Percentiles rank a stretch among this genome's conserved stretches.
These are phyloP conservation scores for Zelostemma sp. DNA, from an alignment of 1,140 invertebrate species.

Conservation along the genomic window DNA sequence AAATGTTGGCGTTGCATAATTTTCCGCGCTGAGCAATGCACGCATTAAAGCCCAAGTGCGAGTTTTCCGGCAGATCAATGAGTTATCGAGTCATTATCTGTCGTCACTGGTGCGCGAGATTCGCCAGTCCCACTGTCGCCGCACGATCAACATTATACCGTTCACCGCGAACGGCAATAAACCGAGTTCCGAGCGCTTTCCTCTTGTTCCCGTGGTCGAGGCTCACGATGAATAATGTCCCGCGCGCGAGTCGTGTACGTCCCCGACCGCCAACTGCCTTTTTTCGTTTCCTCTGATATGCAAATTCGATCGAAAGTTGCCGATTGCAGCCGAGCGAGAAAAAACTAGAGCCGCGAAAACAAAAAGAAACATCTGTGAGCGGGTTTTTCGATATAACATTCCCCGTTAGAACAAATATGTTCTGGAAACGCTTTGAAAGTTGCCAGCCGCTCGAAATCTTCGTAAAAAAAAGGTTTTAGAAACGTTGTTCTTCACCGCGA, in stretches of 20 bases:
- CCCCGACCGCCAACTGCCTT: slow-evolving; percentile 12
- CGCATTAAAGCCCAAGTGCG: slow-evolving; percentile 13
- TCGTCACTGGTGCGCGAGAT: slow-evolving; percentile 4
- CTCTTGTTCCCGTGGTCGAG: slow-evolving; percentile 4
- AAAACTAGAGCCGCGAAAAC: too few species aligned
- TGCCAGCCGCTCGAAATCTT: too few species aligned
- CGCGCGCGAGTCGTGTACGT: slow-evolving; percentile 18
- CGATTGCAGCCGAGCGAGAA: too few species aligned
- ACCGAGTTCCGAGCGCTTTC: slow-evolving; percentile 20
- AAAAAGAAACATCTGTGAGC: too few species aligned
- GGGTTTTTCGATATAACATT: too few species aligned
- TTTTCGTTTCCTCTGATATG: neutral
- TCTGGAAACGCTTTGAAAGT: too few species aligned
- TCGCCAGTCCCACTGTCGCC: slow-evolving; percentile 9
- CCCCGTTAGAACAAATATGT: too few species aligned
- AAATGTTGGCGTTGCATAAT: too few species aligned
- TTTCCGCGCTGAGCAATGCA: slow-evolving; percentile 1
- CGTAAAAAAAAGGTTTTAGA: too few species aligned
- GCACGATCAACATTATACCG: slow-evolving; percentile 16
- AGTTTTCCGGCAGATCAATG: slow-evolving; percentile 31
- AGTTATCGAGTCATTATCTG: slow-evolving; percentile 28
- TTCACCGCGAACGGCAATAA: slow-evolving; percentile 39
- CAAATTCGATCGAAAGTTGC: neutral
- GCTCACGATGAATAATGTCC: slow-evolving; percentile 13
- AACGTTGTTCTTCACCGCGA: too few species aligned